Evolutionary conservation across 2,113 vertebrate species (phyloP).

Genomic region (Ctenodactylus gundi): DNA sequence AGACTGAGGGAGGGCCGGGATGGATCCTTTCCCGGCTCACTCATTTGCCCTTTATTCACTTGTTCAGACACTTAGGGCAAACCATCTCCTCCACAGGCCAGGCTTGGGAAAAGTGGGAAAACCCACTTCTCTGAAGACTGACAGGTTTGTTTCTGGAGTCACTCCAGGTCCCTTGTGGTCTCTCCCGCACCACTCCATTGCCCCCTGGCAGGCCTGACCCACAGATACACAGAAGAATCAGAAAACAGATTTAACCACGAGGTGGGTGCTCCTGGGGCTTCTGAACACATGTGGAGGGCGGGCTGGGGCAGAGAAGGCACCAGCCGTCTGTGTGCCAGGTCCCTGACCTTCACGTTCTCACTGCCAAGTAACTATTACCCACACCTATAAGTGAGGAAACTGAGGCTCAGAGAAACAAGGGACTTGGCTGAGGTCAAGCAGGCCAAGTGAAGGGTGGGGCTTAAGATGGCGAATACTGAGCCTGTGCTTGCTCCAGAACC

Average conservation of each 20-base stretch:
- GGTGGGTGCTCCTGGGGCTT: neutral
- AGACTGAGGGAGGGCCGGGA: neutral
- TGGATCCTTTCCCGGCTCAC: neutral
- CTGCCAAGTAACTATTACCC: neutral
- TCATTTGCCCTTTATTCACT: neutral
- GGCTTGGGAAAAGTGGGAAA: neutral
- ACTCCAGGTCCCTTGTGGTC: neutral
- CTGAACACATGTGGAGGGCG: neutral
- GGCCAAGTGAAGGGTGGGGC: neutral
- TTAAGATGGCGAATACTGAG: neutral
- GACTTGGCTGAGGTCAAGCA: neutral
- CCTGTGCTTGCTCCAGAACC: neutral
- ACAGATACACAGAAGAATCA: neutral
- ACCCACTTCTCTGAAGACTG: neutral
- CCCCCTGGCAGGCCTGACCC: neutral
- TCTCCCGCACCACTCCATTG: neutral
- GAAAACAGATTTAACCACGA: neutral
- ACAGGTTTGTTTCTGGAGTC: slow-evolving; percentile 12
- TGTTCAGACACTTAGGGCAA: neutral
- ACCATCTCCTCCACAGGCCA: neutral
- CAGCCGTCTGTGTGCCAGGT: neutral
- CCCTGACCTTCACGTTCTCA: neutral
- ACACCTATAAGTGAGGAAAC: neutral
- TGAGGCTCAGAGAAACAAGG: neutral
- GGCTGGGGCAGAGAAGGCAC: neutral